Evolutionary conservation across 2,888 invertebrate species (phyloP).

Genomic region (Linyphia triangularis): DNA sequence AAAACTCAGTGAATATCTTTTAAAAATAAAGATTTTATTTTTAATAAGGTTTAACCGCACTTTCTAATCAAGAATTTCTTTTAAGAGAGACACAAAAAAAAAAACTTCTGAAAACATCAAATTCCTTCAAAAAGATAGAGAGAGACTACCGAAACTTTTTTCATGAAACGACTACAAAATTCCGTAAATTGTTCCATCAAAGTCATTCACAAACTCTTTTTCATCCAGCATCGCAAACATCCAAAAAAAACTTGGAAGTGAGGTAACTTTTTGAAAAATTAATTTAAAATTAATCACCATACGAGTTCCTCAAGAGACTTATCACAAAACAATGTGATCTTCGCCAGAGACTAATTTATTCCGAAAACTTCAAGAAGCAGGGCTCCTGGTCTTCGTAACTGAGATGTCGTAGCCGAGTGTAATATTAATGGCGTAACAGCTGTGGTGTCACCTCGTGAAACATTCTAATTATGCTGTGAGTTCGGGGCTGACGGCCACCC

Average conservation of each 20-base stretch:
- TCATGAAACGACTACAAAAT: background rate
- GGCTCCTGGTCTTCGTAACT: background rate
- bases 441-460: conserved; percentile 49
- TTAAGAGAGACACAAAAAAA: too few relatives aligned
- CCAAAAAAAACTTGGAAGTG: background rate
- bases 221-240: background rate
- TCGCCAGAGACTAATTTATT: conserved; percentile 45
- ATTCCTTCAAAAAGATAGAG: too few relatives aligned
- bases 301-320: background rate
- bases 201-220: background rate
- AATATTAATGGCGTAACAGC: conserved; percentile 63
- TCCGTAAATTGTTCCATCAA: background rate
- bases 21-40: too few relatives aligned
- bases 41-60: too few relatives aligned
- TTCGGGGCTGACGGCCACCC: conserved; percentile 33
- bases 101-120: too few relatives aligned
- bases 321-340: conserved; percentile 16
- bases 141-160: too few relatives aligned
- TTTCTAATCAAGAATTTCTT: too few relatives aligned
- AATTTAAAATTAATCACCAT: conserved; percentile 41
- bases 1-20: too few relatives aligned
- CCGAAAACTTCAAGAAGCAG: conserved; percentile 3
- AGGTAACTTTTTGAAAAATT: conserved; percentile 31
- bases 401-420: conserved; percentile 21
- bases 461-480: conserved; percentile 57